Percentiles rank a stretch among this genome's conserved stretches.
These are phyloP conservation scores for Nomada ruficornis DNA, from an alignment of 2,888 invertebrate species.

Conservation along the genomic window DNA sequence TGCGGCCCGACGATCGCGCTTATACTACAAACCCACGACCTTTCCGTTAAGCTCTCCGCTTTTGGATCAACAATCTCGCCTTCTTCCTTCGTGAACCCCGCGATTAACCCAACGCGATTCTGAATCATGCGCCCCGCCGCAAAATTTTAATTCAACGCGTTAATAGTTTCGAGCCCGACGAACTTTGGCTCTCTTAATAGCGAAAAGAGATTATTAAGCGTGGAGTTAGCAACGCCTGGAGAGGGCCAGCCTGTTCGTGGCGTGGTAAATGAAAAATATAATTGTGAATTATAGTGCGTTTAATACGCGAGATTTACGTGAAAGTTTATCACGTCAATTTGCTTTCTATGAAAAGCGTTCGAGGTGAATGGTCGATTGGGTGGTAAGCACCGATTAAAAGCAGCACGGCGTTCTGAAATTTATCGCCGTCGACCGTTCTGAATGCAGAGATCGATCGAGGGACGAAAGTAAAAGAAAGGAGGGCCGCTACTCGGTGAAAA, in stretches of 20 bases:
- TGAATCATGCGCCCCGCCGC: constrained; percentile 24
- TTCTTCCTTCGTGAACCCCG: constrained; percentile 45
- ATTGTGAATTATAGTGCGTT: neutral
- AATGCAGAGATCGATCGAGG: constrained; percentile 49
- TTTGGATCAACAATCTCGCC: constrained; percentile 48
- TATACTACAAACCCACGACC: constrained; percentile 51
- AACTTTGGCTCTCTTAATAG: neutral
- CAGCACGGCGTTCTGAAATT: constrained; percentile 19
- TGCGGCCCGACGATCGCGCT: constrained; percentile 73
- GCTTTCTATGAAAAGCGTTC: constrained; percentile 1
- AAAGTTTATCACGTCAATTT: neutral
- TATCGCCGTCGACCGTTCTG: constrained; percentile 32
- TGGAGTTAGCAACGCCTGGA: too few species aligned
- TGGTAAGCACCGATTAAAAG: constrained; percentile 24
- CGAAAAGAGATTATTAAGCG: too few species aligned
- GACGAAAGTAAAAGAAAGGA: constrained; percentile 45
- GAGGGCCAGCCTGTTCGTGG: neutral
- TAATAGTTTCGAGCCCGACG: neutral
- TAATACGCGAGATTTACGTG: neutral
- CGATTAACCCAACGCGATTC: constrained; percentile 47
- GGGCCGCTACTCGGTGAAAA: constrained; percentile 58
- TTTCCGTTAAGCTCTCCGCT: constrained; percentile 52
- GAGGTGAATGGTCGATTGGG: neutral
- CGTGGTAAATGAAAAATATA: neutral
- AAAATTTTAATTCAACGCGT: constrained; percentile 41